Evolutionary conservation across 2,797 vertebrate species (phyloP), one percentile per base, ranked within the genome.

Genomic region (Zenarchopterus dispar): DNA sequence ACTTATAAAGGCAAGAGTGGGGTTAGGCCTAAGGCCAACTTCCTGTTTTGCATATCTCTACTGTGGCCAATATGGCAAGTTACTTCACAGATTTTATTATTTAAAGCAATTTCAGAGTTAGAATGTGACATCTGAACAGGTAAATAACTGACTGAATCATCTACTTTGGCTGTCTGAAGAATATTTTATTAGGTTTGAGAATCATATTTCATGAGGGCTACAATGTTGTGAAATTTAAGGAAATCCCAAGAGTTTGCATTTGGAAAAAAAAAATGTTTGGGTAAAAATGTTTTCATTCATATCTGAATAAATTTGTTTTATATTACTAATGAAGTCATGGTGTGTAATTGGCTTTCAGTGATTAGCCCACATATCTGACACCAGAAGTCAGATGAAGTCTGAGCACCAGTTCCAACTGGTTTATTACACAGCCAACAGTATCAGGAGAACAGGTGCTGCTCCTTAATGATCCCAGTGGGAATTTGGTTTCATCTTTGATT

Each of bases 381-480:
- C 24, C 16, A 26, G 65, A 72, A 71, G 54, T 72, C 44, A 22
- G 58, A 42, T 61, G 17, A 18, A 64, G 59, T 62, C 74, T 60
- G 56, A 62, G 62, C 77, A 55, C 56, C 45, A 68, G 28, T 70
- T 23, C n/a, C 48, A 18, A 16, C 60, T 43, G 36, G 19, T 81
- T 78, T 77, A 78, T 80, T 62, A 62, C 50, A n/a, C 28, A 47
- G 44, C 61, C 39, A 72, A 70, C 71, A 64, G 60, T 78, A 73
- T 62, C 28, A 51, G 41, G 6, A 57, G 56, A 88, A 88, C 89
- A 91, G 90, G 89, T 90, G 84, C 69, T 36, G 70, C 53, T 9
- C 66, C 56, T 82, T 89, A 89, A 89, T 84, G 82, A 84, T 70
- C 79, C 80, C 82, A 50, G 49, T 44, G 85, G 87, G 88, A 88